Evolutionary conservation across 2,797 vertebrate species (phyloP).

Genomic region (Molothrus aeneus): DNA sequence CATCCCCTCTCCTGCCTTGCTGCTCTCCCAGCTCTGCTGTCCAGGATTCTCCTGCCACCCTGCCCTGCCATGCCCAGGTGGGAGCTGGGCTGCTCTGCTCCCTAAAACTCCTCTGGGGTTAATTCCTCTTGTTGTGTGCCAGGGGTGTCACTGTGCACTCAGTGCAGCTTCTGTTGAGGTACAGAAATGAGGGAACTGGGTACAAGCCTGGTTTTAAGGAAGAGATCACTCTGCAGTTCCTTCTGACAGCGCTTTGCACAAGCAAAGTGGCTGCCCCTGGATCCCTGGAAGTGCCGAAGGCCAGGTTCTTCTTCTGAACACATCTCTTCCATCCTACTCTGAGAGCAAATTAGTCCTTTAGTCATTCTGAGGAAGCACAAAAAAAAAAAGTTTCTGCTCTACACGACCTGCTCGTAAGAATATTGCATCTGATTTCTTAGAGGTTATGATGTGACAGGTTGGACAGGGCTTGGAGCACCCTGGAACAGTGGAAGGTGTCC

Average conservation of each 20-base stretch:
- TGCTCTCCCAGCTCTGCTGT: neutral
- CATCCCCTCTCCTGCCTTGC: neutral
- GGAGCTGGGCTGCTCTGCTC: neutral
- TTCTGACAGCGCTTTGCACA: neutral
- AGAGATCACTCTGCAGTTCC: neutral
- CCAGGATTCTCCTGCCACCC: neutral
- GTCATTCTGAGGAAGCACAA: no score
- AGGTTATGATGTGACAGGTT: neutral
- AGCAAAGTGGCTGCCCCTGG: neutral
- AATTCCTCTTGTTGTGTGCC: neutral
- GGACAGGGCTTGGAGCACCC: accelerated
- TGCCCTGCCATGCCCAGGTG: neutral
- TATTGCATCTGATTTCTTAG: no score
- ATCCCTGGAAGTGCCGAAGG: neutral
- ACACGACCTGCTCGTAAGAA: no score
- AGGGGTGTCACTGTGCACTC: neutral
- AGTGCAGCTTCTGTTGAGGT: neutral
- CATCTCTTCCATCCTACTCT: no score
- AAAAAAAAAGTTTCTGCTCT: no score
- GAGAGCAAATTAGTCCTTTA: no score
- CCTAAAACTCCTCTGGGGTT: neutral
- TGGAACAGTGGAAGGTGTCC: neutral
- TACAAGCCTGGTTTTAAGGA: neutral
- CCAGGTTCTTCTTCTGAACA: neutral
- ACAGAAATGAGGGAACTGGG: neutral